Base-by-base conservation (phyloP, 2,888 invertebrate genomes). In the Pyrgus malvae region DNA sequence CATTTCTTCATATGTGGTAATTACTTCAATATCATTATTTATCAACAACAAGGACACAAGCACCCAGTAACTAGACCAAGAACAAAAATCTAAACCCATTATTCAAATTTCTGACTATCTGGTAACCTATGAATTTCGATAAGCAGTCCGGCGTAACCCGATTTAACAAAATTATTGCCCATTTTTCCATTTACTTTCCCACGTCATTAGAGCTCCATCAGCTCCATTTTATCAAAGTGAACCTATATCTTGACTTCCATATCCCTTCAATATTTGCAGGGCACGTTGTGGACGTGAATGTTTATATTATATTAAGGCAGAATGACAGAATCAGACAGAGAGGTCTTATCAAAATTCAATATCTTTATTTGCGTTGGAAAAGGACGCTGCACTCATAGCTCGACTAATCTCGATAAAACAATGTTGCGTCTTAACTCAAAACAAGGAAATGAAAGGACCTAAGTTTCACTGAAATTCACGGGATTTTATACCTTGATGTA, bases 281-380 rank as follows among this genome's bases (percentile, higher is more conserved):
- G n/a, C n/a, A n/a, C n/a, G n/a, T n/a, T n/a, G n/a, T n/a, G n/a
- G n/a, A n/a, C n/a, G n/a, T n/a, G n/a, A n/a, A n/a, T n/a, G 27
- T 55, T 53, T 53, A 55, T 46, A 25, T 9, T 23, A 33, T 19
- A 29, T 14, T 11, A 9, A 12, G 11, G 4, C 11, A n/a, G 31
- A 29, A 53, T 45, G 29, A 27, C 37, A 55, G 56, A 69, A 67
- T 67, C 60, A 76, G 80, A 81, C 69, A 76, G 79, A 80, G 65
- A 66, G 70, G 67, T n/a, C 69, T 81, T 86, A 88, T 87, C 85
- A 76, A 80, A 80, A 82, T 83, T 83, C 84, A 81, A 87, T 87
- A 87, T 85, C 83, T 88, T 84, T 83, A 88, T 85, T 83, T 77
- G 78, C 72, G 79, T 75, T 76, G 74, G 83, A 83, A 78, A 80